Percentiles rank a stretch among this genome's conserved stretches.
These are phyloP conservation scores for Synanthedon myopaeformis DNA, from an alignment of 2,888 invertebrate species.

Conservation along the genomic window DNA sequence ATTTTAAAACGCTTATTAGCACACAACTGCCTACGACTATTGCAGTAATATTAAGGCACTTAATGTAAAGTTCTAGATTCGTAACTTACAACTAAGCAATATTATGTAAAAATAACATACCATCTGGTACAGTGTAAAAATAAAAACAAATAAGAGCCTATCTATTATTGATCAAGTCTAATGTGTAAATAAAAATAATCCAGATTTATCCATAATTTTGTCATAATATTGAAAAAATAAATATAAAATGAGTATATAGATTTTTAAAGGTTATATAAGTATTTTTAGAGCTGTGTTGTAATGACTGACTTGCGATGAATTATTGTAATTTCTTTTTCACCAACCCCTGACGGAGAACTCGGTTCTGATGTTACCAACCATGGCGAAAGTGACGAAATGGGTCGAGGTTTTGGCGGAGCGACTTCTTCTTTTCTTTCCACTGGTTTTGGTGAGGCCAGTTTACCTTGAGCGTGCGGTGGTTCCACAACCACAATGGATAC, in stretches of 20 bases:
- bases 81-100: too few species aligned
- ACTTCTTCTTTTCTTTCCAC: slow-evolving; percentile 61
- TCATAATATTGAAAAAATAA: neutral
- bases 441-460: slow-evolving; percentile 55
- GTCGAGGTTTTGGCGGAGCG: slow-evolving; percentile 69
- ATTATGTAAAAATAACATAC: too few species aligned
- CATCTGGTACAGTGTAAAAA: too few species aligned
- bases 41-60: too few species aligned
- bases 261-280: neutral
- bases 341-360: slow-evolving; percentile 72
- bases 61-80: too few species aligned
- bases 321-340: slow-evolving; percentile 75
- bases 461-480: slow-evolving; percentile 46
- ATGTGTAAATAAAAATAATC: neutral
- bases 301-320: slow-evolving; percentile 89
- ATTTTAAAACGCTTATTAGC: too few species aligned
- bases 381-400: slow-evolving; percentile 79
- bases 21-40: too few species aligned
- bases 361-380: slow-evolving; percentile 86
- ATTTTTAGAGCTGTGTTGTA: slow-evolving; percentile 78
- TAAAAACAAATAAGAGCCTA: too few species aligned
- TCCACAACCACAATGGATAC: slow-evolving; percentile 65
- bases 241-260: neutral
- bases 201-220: neutral
- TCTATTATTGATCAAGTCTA: too few species aligned